Conservation (phyloP, 2,113 vertebrate species). For the Dipodomys spectabilis region DNA sequence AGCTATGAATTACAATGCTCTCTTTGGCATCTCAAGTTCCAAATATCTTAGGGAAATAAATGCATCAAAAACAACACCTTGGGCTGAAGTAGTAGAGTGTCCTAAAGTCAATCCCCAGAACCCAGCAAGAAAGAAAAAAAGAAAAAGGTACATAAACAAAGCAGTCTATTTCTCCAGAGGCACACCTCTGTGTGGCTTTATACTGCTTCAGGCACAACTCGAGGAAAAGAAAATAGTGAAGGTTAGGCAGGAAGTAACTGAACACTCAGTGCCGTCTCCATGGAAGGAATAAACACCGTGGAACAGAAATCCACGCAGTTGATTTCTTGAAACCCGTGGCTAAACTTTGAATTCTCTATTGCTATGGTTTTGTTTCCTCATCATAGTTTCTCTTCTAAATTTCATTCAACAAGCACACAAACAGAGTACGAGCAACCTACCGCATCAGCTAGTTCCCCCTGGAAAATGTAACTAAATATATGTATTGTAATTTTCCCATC, state of each 20-base stretch:
- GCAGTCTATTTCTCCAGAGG: background rate
- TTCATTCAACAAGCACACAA: background rate
- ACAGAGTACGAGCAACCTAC: background rate
- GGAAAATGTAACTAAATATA: background rate
- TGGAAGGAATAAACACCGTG: background rate
- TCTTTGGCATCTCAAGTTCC: background rate
- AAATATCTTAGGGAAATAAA: background rate
- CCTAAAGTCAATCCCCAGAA: too few species aligned
- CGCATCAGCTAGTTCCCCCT: background rate
- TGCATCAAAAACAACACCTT: background rate
- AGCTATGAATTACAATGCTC: background rate
- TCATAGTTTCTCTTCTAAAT: background rate
- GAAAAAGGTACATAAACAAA: background rate
- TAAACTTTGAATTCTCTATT: background rate
- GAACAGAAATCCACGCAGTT: background rate
- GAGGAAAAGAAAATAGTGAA: background rate
- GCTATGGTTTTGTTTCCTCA: conserved; percentile 28
- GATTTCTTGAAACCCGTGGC: conserved; percentile 8
- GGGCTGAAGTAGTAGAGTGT: too few species aligned
- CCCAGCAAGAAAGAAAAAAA: too few species aligned
- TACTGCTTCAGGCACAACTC: background rate
- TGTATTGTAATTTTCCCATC: background rate
- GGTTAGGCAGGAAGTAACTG: background rate
- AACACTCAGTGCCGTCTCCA: background rate
- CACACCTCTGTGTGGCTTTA: background rate